phyloP scores from a whole-genome alignment of 2,888 invertebrate genomes.

The Seira ritae region DNA sequence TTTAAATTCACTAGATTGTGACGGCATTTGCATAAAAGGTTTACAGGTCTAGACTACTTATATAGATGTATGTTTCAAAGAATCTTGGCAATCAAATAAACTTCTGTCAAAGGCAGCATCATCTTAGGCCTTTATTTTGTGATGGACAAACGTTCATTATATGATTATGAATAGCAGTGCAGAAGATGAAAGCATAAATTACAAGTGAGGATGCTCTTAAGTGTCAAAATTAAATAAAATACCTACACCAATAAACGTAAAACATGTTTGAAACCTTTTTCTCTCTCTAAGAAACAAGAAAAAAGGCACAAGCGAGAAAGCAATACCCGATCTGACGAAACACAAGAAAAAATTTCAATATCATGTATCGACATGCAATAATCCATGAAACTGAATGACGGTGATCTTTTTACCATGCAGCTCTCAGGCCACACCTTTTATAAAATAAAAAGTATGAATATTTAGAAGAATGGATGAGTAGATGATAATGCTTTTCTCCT shows the following conservation, averaged over 20 bases:
- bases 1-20: too few species aligned
- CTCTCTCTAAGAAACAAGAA: constrained; percentile 5
- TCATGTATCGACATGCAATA: constrained; percentile 45
- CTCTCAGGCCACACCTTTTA: constrained; percentile 45
- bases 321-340: constrained; percentile 8
- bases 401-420: background rate
- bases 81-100: background rate
- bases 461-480: constrained; percentile 16
- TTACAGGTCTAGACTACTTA: too few species aligned
- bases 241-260: constrained; percentile 7
- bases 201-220: constrained; percentile 31
- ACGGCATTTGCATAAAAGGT: too few species aligned
- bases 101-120: background rate
- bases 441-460: constrained; percentile 19
- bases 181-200: constrained; percentile 40
- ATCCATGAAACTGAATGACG: constrained; percentile 31
- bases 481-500: constrained; percentile 21
- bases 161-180: background rate
- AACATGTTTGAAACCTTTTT: constrained; percentile 11
- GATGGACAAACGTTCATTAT: background rate
- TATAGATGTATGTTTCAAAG: background rate
- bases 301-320: background rate
- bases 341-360: background rate
- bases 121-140: background rate
- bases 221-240: constrained; percentile 54